A percentile compares a stretch with the other conserved stretches of the same genome.
phyloP scores from a whole-genome alignment of 2,797 vertebrate species.

The Paramormyrops hopkinsi region DNA sequence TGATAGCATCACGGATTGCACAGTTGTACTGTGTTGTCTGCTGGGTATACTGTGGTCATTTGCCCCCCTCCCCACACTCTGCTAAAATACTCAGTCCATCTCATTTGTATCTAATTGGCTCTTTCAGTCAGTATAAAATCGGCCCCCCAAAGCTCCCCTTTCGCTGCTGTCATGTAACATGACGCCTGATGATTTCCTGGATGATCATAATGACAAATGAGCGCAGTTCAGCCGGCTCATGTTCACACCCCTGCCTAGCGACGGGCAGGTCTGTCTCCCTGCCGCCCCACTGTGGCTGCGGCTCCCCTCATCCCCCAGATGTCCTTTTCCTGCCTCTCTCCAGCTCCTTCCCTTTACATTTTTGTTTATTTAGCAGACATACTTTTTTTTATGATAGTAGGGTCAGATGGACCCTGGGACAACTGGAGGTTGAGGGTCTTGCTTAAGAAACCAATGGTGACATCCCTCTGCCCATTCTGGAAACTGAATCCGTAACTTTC shows the following conservation, averaged over 20 bases:
- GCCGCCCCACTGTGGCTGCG: not conserved
- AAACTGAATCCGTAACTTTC: not conserved
- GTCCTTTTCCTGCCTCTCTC: not conserved
- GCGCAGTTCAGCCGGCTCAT: not conserved
- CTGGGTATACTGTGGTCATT: not conserved
- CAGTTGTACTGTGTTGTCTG: not conserved
- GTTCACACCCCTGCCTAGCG: not conserved
- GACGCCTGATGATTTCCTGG: not conserved
- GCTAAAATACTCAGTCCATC: not conserved
- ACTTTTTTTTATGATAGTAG: not conserved
- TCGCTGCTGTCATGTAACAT: not conserved
- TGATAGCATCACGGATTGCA: not conserved
- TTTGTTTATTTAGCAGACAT: not conserved
- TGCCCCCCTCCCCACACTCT: not conserved
- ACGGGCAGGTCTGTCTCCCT: not conserved
- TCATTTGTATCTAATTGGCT: slow-evolving; percentile 12
- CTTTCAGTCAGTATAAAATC: not conserved
- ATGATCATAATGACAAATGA: not conserved
- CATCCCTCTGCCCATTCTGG: not conserved
- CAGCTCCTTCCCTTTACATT: not conserved
- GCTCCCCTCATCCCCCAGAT: not conserved
- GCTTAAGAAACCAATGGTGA: not conserved
- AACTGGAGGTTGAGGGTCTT: not conserved
- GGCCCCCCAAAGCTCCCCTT: not conserved
- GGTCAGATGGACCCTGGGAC: not conserved